Base-by-base conservation (phyloP, 2,888 invertebrate species). In the Eilema sororculum region DNA sequence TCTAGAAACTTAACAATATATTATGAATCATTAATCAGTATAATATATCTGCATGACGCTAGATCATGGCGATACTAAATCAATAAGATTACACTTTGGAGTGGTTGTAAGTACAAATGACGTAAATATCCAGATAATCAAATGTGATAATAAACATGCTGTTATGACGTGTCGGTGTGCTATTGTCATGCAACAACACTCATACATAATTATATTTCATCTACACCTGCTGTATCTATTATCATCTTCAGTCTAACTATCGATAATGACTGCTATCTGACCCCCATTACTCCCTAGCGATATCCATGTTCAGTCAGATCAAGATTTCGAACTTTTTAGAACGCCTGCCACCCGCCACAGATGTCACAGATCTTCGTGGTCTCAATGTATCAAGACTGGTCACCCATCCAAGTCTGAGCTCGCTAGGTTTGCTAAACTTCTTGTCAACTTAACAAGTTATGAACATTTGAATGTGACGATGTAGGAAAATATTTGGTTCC, bases 81-180 rank as follows among this genome's bases (percentile, higher is more conserved):
- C n/a, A 52, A 52, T 61, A 61, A 24, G 24, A 37, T 4, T 37
- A 37, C 24, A 24, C 2, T 37, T 16, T 30, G 30, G 6, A 22
- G 33, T 61, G 12, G 13, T 41, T 24, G 24, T 24, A 41, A 24
- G 9, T 41, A 37, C 25, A 41, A 62, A 25, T 41, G 37, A 41
- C 41, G 41, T 62, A 24, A 41, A 25, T 24, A 62, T 62, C 41
- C 20, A 25, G 41, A 62, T 62, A 24, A 24, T 9, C 24, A 20
- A 62, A 20, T 62, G 24, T 62, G 25, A 41, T 25, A 62, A 62
- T 20, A 20, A 62, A 41, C 41, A 25, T 16, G 61, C 22, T 37
- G 12, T 22, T 33, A 37, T 22, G 37, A 12, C 13, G 37, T 62
- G 33, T 37, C 8, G 22, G 9, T 16, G 24, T 62, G 16, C 33